Conservation (phyloP, 1,140 invertebrate genomes). For the Dreissena polymorpha region DNA sequence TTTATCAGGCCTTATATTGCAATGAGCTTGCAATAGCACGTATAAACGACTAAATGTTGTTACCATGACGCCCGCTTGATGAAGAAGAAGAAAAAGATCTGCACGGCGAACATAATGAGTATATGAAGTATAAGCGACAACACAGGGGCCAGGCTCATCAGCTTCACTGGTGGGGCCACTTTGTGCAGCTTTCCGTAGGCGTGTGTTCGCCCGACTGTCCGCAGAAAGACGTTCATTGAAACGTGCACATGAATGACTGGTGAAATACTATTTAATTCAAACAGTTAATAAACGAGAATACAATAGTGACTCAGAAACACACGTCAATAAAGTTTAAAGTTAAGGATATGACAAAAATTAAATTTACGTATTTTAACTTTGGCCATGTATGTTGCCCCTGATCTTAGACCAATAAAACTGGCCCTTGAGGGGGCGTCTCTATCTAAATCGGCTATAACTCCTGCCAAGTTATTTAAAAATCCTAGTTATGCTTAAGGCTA, state of each 20-base stretch:
- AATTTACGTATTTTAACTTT: background rate
- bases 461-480: no score
- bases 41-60: background rate
- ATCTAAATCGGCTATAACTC: no score
- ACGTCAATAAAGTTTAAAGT: no score
- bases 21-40: no score
- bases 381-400: background rate
- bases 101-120: conserved; percentile 82
- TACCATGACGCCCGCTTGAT: conserved; percentile 87
- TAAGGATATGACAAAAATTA: conserved; percentile 20
- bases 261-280: no score
- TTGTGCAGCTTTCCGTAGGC: conserved; percentile 84
- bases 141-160: conserved; percentile 80
- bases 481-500: no score
- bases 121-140: conserved; percentile 85
- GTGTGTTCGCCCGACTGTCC: conserved; percentile 81
- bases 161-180: conserved; percentile 85
- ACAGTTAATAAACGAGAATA: no score
- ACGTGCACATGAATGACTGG: no score
- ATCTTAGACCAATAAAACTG: no score
- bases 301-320: no score
- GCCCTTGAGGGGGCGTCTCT: no score
- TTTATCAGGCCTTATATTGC: no score
- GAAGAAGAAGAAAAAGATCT: conserved; percentile 84
- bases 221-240: background rate